phyloP scores from a whole-genome alignment of 2,888 invertebrate genomes.

The Therioaphis trifolii region DNA sequence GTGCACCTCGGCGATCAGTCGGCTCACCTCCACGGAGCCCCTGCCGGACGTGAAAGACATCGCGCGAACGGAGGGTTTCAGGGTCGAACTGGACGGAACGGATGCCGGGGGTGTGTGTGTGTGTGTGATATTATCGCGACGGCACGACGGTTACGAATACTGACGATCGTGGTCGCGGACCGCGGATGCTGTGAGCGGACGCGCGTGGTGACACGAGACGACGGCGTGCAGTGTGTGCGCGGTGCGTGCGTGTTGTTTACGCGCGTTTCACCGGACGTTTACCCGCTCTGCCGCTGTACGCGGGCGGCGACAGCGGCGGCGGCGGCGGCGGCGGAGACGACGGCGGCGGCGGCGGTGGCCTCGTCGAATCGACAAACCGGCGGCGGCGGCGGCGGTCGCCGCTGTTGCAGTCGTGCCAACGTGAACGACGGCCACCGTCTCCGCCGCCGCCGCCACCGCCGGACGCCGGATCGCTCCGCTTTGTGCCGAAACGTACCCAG shows the following conservation, averaged over 20 bases:
- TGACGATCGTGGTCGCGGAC: neutral
- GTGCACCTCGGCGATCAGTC: conserved; percentile 40
- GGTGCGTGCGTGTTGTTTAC: neutral
- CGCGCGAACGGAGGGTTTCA: no score
- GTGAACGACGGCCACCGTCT: conserved; percentile 11
- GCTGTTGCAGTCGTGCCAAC: conserved; percentile 52
- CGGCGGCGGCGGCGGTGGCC: conserved; percentile 2
- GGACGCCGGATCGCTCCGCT: conserved; percentile 38
- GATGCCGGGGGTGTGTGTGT: no score
- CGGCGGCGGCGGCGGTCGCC: conserved; percentile 13
- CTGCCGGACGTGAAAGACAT: neutral
- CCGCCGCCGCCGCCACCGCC: neutral
- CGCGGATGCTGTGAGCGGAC: neutral
- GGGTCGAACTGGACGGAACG: no score
- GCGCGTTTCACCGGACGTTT: conserved; percentile 39
- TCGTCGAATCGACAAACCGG: conserved; percentile 47
- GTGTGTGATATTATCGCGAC: no score
- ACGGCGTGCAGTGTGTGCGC: no score
- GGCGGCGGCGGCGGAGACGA: neutral
- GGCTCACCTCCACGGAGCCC: conserved; percentile 3
- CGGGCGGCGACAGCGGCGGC: conserved; percentile 14
- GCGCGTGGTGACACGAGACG: no score
- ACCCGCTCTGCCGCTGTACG: conserved; percentile 50
- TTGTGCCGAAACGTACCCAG: neutral
- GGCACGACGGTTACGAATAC: no score